phyloP scores from a whole-genome alignment of 2,888 invertebrate genomes.

The Phalangium opilio region DNA sequence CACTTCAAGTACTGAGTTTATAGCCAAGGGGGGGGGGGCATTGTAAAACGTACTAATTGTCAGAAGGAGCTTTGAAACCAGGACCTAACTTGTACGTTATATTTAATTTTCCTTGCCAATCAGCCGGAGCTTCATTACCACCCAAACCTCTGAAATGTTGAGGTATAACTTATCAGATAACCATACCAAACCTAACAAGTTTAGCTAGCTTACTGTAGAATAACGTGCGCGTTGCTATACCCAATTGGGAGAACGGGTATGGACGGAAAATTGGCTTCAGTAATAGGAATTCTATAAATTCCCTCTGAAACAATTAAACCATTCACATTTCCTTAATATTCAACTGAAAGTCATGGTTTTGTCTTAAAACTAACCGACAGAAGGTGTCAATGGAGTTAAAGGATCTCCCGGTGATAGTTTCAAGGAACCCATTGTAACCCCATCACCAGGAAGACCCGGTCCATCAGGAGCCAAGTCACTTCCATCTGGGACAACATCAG shows the following conservation, averaged over 20 bases:
- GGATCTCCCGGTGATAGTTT: constrained; percentile 9
- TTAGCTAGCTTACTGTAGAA: constrained; percentile 3
- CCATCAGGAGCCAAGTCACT: constrained; percentile 20
- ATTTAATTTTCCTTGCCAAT: constrained; percentile 17
- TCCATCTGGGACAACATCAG: not conserved
- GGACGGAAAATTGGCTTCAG: constrained; percentile 1
- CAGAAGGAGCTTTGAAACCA: constrained; percentile 8
- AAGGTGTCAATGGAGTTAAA: constrained; percentile 12
- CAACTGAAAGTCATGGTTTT: not conserved
- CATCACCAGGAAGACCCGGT: constrained; percentile 6
- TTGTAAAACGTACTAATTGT: no score
- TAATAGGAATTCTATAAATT: constrained; percentile 1
- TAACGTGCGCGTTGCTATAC: constrained; percentile 4
- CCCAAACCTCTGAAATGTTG: not conserved
- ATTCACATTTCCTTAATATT: no score
- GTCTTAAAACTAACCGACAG: not conserved
- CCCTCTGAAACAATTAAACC: not conserved
- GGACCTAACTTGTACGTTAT: constrained; percentile 18
- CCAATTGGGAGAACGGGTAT: constrained; percentile 7
- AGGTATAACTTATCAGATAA: not conserved
- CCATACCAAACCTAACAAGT: not conserved
- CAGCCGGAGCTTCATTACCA: constrained; percentile 5
- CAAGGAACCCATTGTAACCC: constrained; percentile 2
- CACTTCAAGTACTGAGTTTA: not conserved
- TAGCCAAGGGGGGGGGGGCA: no score